phyloP scores from a whole-genome alignment of 1,140 invertebrate genomes.

The Radopholus similis region DNA sequence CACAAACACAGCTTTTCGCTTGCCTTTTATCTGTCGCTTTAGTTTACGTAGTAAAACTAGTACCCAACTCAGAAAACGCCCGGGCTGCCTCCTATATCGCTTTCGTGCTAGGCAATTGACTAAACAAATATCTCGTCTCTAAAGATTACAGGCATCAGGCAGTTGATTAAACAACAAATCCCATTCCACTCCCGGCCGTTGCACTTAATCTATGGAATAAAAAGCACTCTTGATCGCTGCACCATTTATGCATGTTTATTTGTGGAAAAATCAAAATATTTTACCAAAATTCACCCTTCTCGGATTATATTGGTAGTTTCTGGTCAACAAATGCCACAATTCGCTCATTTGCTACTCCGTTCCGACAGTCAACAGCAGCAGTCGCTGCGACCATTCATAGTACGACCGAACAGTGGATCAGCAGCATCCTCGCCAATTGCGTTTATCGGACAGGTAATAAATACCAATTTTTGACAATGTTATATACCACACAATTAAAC shows the following conservation, averaged over 20 bases:
- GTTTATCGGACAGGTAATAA: background rate
- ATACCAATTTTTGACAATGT: background rate
- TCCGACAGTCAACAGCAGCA: background rate
- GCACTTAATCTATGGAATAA: background rate
- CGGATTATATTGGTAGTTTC: background rate
- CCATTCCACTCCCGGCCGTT: background rate
- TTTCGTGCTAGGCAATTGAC: too few species aligned
- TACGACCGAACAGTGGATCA: background rate
- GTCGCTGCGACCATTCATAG: slow-evolving; percentile 2
- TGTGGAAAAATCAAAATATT: background rate
- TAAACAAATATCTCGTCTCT: too few species aligned
- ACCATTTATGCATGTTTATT: background rate
- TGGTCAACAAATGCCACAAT: background rate
- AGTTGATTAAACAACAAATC: too few species aligned
- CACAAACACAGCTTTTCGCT: too few species aligned
- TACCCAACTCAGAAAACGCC: too few species aligned
- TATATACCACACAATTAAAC: background rate
- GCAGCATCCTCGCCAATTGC: background rate
- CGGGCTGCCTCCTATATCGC: too few species aligned
- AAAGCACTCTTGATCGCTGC: background rate
- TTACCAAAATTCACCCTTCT: background rate
- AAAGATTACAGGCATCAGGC: too few species aligned
- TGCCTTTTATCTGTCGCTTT: too few species aligned
- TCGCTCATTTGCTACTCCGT: slow-evolving; percentile 1
- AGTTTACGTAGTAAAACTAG: too few species aligned